Evolutionary conservation across 2,888 invertebrate species (phyloP).

Genomic region (Rapana venosa): DNA sequence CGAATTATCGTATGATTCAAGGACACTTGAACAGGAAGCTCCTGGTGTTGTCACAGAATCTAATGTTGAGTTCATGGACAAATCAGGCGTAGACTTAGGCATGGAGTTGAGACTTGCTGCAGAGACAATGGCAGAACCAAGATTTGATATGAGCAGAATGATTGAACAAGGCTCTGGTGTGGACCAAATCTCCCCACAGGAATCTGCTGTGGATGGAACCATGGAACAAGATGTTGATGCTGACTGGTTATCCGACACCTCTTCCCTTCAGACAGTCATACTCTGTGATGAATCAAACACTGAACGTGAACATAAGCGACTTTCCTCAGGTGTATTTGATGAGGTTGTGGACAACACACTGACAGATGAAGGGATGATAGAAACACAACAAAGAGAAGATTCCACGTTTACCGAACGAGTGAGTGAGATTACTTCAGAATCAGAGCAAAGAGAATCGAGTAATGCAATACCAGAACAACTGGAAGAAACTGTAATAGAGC

Average conservation of each 20-base stretch:
- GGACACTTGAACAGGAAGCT: no score
- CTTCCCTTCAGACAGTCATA: constrained; percentile 24
- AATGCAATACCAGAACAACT: not conserved
- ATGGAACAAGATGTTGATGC: not conserved
- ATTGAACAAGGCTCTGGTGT: not conserved
- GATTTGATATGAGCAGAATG: not conserved
- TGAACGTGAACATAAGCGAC: not conserved
- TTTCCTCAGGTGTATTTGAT: constrained; percentile 21
- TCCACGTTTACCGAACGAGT: no score
- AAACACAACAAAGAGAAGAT: no score
- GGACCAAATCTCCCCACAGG: not conserved
- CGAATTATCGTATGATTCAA: no score
- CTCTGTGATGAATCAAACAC: not conserved
- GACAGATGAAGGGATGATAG: no score
- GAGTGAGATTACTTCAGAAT: not conserved
- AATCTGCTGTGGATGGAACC: not conserved
- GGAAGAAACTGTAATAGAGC: not conserved
- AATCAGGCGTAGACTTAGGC: not conserved
- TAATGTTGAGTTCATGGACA: not conserved
- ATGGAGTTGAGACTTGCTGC: not conserved
- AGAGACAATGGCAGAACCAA: not conserved
- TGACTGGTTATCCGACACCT: constrained; percentile 33
- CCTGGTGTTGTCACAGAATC: not conserved
- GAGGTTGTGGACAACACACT: not conserved
- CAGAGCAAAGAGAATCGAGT: not conserved